Evolutionary conservation across 2,888 invertebrate species (phyloP), one percentile per base, ranked within the genome.

Genomic region (Eustalomyia histrio): DNA sequence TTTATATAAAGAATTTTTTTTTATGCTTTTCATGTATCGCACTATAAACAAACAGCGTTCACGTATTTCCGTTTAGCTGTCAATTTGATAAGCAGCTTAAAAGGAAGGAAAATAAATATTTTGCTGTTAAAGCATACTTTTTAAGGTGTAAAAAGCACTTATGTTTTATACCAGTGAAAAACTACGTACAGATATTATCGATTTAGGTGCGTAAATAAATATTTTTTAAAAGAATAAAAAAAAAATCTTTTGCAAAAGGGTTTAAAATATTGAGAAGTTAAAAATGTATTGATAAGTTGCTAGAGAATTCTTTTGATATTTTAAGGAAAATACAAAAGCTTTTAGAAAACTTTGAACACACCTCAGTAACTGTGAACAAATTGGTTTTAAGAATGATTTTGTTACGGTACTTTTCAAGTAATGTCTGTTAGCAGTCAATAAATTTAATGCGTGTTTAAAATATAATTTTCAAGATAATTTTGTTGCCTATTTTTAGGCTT

Each of bases 41-140:
- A 24, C 17, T 65, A 57, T 47, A n/a, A 6, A 24, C n/a, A n/a
- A 6, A 50, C 29, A 43, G 57, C 35, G 16, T 61, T 17, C 35
- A 53, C 65, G 72, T 65, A 65, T 60, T 67, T 76, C 71, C 64
- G 71, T 72, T 76, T 50, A 61, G 67, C 72, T 61, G 78, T 72
- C 78, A 72, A 72, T 78, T 61, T 72, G 67, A 78, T 67, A 78
- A 72, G 78, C 65, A 33, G 72, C 78, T 65, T 53, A 65, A 72
- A 47, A 10, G 47, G 35, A 67, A 67, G 21, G 47, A 43, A 63
- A 60, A 43, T 50, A 65, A 58, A 47, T 5, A 50, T 12, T 47
- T 57, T 64, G 60, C 55, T 65, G 65, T 58, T 52, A 53, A 75
- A 68, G 43, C 75, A 75, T 67, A 75, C 52, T 67, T 67, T n/a